phyloP scores from a whole-genome alignment of 2,888 invertebrate species.

The Tinea semifulvella region DNA sequence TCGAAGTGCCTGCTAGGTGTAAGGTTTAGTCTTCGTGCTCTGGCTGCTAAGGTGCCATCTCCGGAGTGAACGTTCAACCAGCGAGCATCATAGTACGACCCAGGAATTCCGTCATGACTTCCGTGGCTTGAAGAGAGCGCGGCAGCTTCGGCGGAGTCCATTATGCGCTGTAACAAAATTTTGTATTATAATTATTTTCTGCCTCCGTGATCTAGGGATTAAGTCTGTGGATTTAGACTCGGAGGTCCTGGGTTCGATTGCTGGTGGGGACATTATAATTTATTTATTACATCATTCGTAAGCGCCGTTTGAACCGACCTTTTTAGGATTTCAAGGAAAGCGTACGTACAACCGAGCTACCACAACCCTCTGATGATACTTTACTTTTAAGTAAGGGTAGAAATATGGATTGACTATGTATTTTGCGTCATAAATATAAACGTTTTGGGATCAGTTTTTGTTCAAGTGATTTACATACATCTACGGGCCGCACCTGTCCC shows the following conservation, averaged over 20 bases:
- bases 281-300: too few relatives aligned
- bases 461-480: slow-evolving; percentile 7
- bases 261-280: too few relatives aligned
- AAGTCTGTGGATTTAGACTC: too few relatives aligned
- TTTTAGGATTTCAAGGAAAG: too few relatives aligned
- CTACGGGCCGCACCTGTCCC: slow-evolving; percentile 8
- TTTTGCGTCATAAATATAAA: slow-evolving; percentile 5
- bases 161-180: slow-evolving; percentile 74
- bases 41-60: slow-evolving; percentile 76
- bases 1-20: slow-evolving; percentile 86
- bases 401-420: too few relatives aligned
- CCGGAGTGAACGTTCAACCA: slow-evolving; percentile 81
- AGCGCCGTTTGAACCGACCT: too few relatives aligned
- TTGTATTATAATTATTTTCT: too few relatives aligned
- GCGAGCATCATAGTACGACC: slow-evolving; percentile 81
- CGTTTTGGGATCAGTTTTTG: slow-evolving; percentile 1
- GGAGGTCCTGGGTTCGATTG: too few relatives aligned
- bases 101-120: slow-evolving; percentile 64
- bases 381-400: too few relatives aligned
- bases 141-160: slow-evolving; percentile 91
- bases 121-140: slow-evolving; percentile 74
- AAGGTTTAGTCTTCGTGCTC: slow-evolving; percentile 75
- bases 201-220: too few relatives aligned
- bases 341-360: too few relatives aligned
- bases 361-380: too few relatives aligned